These are phyloP conservation scores for Halcyon senegalensis DNA, from an alignment of 2,113 vertebrate genomes.

Conservation along the genomic window DNA sequence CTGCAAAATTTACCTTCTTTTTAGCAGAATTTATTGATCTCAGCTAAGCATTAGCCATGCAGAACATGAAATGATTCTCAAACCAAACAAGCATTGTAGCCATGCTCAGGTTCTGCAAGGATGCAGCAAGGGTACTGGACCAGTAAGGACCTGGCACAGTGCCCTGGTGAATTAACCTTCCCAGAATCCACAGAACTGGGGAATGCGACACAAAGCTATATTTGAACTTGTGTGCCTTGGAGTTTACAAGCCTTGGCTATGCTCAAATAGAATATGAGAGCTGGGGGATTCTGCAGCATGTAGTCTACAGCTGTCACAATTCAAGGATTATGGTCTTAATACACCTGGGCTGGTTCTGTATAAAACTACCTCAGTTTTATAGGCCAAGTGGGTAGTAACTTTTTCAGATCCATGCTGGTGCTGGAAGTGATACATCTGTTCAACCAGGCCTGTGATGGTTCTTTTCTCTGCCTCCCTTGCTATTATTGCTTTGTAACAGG, in stretches of 20 bases:
- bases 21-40: background rate
- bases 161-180: background rate
- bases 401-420: background rate
- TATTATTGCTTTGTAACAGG: background rate
- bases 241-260: background rate
- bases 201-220: background rate
- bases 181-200: background rate
- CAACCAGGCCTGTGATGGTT: background rate
- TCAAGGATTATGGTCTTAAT: background rate
- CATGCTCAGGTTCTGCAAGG: background rate
- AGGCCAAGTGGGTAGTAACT: background rate
- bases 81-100: background rate
- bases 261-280: background rate
- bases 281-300: background rate
- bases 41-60: background rate
- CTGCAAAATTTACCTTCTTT: background rate
- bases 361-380: background rate
- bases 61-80: background rate
- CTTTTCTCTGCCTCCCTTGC: background rate
- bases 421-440: background rate
- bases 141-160: background rate
- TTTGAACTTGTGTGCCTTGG: background rate
- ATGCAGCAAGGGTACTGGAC: background rate
- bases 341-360: background rate
- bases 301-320: background rate